Conservation (phyloP, 2,113 vertebrate genomes). For the Oryzias celebensis region DNA sequence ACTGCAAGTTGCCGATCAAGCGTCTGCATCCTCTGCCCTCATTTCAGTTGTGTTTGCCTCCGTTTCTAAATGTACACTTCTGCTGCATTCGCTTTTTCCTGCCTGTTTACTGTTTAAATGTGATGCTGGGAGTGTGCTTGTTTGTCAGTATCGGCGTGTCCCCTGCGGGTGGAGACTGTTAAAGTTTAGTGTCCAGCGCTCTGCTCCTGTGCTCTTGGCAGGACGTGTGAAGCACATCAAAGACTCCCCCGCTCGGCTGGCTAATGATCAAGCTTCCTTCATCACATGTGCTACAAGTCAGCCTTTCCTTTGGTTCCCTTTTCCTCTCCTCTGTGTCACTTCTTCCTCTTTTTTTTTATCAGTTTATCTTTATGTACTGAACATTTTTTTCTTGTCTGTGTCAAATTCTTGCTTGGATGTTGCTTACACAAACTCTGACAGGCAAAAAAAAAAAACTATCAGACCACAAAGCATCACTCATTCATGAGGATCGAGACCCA, state of each 20-base stretch:
- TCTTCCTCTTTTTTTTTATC: not conserved
- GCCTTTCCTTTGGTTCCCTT: slow-evolving; percentile 6
- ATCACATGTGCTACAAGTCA: slow-evolving; percentile 22
- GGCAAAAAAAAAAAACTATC: slow-evolving; percentile 29
- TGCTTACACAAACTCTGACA: slow-evolving; percentile 37
- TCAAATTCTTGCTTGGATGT: slow-evolving; percentile 30
- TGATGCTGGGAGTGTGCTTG: slow-evolving; percentile 15
- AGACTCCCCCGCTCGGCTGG: slow-evolving; percentile 24
- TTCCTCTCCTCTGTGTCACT: not conserved
- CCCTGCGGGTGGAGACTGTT: slow-evolving; percentile 47
- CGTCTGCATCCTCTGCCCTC: not conserved
- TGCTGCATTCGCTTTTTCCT: slow-evolving; percentile 2
- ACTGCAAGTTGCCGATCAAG: not conserved
- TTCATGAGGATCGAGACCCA: slow-evolving; percentile 39
- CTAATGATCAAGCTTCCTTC: slow-evolving; percentile 54
- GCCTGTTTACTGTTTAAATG: not conserved
- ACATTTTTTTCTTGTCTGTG: slow-evolving; percentile 5
- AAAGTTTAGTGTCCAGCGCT: slow-evolving; percentile 56
- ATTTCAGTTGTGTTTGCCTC: not conserved
- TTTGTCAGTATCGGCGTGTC: slow-evolving; percentile 34
- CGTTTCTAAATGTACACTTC: not conserved
- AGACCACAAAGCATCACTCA: slow-evolving; percentile 42
- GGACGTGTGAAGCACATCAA: slow-evolving; percentile 48
- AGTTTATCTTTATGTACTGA: not conserved
- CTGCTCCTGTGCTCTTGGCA: slow-evolving; percentile 26